Evolutionary conservation across 1,140 invertebrate genomes (phyloP).

Genomic region (Rhyzopertha dominica): DNA sequence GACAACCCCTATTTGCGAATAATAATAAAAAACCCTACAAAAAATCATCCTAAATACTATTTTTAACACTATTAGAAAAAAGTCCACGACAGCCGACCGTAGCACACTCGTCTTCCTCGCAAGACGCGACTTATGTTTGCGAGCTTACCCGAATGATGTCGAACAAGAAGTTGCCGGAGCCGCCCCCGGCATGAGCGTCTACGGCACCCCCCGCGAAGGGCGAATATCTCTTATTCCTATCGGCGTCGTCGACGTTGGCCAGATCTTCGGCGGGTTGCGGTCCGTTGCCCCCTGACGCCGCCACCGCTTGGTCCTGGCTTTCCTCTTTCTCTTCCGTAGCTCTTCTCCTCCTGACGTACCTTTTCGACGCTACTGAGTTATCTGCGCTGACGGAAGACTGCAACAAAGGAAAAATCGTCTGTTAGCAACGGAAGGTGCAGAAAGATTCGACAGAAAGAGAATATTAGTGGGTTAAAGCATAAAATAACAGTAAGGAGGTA

Average conservation of each 20-base stretch:
- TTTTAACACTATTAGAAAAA: too few species aligned
- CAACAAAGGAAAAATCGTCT: constrained; percentile 30
- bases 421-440: too few species aligned
- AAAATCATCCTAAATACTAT: too few species aligned
- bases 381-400: constrained; percentile 48
- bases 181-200: constrained; percentile 54
- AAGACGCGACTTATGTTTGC: too few species aligned
- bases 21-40: too few species aligned
- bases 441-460: neutral
- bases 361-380: constrained; percentile 51
- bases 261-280: constrained; percentile 48
- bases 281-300: constrained; percentile 50
- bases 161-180: constrained; percentile 81
- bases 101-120: too few species aligned
- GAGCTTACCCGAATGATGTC: constrained; percentile 78
- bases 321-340: constrained; percentile 43
- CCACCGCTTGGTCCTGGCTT: constrained; percentile 48
- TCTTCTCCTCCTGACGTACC: constrained; percentile 41
- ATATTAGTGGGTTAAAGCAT: too few species aligned
- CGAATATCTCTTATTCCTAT: constrained; percentile 73
- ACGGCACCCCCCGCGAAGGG: constrained; percentile 57
- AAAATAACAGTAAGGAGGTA: too few species aligned
- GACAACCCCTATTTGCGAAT: too few species aligned
- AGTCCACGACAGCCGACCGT: too few species aligned
- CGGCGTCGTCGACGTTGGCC: constrained; percentile 62